Evolutionary conservation across 2,113 vertebrate species (phyloP).

Genomic region (Rhizomys pruinosus): DNA sequence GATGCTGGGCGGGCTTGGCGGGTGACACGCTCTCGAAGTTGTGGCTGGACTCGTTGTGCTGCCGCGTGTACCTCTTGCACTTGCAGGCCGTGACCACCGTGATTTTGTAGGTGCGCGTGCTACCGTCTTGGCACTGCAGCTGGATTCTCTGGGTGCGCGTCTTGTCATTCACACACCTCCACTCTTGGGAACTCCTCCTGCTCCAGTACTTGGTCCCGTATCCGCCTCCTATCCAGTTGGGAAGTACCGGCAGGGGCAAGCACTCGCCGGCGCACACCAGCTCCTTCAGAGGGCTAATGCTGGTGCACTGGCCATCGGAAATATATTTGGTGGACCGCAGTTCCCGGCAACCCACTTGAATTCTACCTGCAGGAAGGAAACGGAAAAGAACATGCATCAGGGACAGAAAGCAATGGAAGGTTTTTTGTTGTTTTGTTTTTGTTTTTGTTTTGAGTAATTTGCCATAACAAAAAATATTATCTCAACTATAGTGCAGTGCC

Average conservation of each 20-base stretch:
- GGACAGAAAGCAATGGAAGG: constrained; percentile 15
- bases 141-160: constrained; percentile 94
- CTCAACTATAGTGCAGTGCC: constrained; percentile 22
- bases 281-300: constrained; percentile 95
- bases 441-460: background rate
- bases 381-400: constrained; percentile 43
- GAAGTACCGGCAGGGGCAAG: constrained; percentile 93
- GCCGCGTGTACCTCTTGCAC: constrained; percentile 94
- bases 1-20: constrained; percentile 90
- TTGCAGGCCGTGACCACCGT: constrained; percentile 96
- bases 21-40: constrained; percentile 91
- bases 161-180: constrained; percentile 96
- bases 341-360: constrained; percentile 94
- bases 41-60: constrained; percentile 94
- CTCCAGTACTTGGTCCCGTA: constrained; percentile 93
- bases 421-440: background rate
- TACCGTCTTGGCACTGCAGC: constrained; percentile 94
- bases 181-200: constrained; percentile 92
- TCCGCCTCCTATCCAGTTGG: constrained; percentile 96
- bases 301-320: constrained; percentile 97
- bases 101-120: constrained; percentile 95
- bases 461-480: constrained; percentile 1
- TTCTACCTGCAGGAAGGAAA: constrained; percentile 85
- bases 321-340: constrained; percentile 97
- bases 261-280: constrained; percentile 97